These are phyloP conservation scores for Pomatorhinus ruficollis DNA, from an alignment of 2,113 vertebrate genomes.

Conservation along the genomic window DNA sequence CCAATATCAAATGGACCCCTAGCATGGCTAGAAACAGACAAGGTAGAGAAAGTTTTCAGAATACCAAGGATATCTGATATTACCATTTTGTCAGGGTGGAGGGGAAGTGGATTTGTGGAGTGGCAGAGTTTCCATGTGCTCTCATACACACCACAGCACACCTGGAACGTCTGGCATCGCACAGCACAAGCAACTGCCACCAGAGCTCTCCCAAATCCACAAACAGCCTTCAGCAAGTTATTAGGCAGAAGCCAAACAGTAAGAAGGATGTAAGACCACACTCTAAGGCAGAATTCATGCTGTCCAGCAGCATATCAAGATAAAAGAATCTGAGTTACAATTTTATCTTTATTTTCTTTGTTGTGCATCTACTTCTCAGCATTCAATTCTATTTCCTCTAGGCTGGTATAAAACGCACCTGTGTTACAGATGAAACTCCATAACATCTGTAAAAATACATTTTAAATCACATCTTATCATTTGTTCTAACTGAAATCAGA, in stretches of 20 bases:
- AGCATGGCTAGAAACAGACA: background rate
- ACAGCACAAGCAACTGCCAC: background rate
- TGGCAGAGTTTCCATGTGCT: background rate
- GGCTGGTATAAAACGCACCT: background rate
- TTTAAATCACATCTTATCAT: background rate
- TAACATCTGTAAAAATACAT: background rate
- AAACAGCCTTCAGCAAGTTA: background rate
- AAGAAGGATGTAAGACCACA: background rate
- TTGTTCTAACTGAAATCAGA: slow-evolving; percentile 1
- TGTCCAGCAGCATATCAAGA: background rate
- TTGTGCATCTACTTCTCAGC: background rate
- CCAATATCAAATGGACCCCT: background rate
- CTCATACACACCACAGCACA: background rate
- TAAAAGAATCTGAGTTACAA: background rate
- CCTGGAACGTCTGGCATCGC: background rate
- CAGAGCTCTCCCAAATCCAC: background rate
- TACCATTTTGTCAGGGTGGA: accelerated
- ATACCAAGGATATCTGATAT: background rate
- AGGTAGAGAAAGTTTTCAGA: background rate
- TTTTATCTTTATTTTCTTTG: background rate
- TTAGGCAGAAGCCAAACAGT: background rate
- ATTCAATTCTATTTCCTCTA: background rate
- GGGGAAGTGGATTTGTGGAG: background rate
- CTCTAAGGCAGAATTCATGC: background rate
- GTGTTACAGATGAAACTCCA: background rate